Evolutionary conservation across 2,888 invertebrate species (phyloP).

Genomic region (Sarcophaga rosellei): DNA sequence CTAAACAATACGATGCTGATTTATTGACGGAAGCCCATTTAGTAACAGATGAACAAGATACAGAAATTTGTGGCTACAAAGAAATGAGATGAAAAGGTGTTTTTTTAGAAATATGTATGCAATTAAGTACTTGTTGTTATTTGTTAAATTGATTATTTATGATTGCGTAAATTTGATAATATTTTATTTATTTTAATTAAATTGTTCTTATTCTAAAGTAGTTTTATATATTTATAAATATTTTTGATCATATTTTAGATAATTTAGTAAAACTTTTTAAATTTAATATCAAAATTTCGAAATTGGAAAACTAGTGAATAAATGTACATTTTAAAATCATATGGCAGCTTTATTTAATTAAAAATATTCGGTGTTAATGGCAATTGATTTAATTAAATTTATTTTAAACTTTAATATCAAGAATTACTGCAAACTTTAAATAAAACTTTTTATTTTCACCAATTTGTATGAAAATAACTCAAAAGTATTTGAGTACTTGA

Average conservation of each 20-base stretch:
- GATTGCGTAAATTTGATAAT: background rate
- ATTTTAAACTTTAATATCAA: no score
- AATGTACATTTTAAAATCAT: no score
- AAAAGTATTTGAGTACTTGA: background rate
- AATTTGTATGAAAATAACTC: background rate
- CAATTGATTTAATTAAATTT: no score
- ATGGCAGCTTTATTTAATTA: no score
- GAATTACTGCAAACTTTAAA: no score
- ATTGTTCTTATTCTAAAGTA: no score
- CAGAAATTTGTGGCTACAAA: conserved; percentile 76
- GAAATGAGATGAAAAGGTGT: conserved; percentile 65
- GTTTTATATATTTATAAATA: no score
- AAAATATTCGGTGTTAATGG: no score
- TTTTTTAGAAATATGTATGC: background rate
- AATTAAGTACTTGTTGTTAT: background rate
- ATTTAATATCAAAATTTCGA: background rate
- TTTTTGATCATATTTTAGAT: background rate
- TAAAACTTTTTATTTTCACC: no score
- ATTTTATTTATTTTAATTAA: no score
- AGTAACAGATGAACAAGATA: conserved; percentile 76
- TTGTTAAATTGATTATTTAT: background rate
- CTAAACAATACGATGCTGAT: conserved; percentile 74
- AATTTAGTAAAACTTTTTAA: background rate
- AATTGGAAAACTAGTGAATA: no score
- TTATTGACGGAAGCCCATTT: conserved; percentile 76